Evolutionary conservation across 2,113 vertebrate species (phyloP), one percentile per base, ranked within the genome.

Genomic region (Coracopsis vasa): DNA sequence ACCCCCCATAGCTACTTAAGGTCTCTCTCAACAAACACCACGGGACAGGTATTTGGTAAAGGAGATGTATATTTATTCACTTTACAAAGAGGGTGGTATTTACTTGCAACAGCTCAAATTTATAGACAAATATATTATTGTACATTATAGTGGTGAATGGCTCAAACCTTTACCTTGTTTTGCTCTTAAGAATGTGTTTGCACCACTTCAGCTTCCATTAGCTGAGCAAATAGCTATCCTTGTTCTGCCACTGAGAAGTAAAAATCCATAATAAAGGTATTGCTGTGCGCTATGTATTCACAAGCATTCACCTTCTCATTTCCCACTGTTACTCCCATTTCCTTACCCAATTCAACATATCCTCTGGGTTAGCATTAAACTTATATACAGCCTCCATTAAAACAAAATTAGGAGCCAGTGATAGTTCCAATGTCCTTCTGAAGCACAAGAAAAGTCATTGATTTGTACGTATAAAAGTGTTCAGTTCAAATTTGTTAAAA

Each of bases 91-190:
- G 96, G 97, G 97, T 94, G 96, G 96, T 98, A 98, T 97, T 97
- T 97, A 98, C 96, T 97, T 96, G 97, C 97, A 98, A 98, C 97
- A 98, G 97, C 92, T 98, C 96, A 96, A 96, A 97, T 98, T 97
- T 98, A 98, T 98, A 98, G 97, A 98, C 98, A 98, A 98, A 98
- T 97, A 97, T 97, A 98, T 97, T 97, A 98, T 98, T 98, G 97
- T 98, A 98, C 97, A 98, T 97, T 93, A 96, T 89, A 97, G 93
- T 94, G 97, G 97, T 94, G 97, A 97, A 97, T 95, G 95, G 97
- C 96, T 97, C 95, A 88, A 94, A 95, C 86, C 75, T 96, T 96
- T 95, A 95, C 86, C 65, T 80, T 94, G 79, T 89, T 96, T 94
- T 86, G 64, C 85, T 95, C 77, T 96, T 87, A 95, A 97, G 96